Evolutionary conservation across 1,140 invertebrate genomes (phyloP).

Genomic region (Macrobrachium rosenbergii): DNA sequence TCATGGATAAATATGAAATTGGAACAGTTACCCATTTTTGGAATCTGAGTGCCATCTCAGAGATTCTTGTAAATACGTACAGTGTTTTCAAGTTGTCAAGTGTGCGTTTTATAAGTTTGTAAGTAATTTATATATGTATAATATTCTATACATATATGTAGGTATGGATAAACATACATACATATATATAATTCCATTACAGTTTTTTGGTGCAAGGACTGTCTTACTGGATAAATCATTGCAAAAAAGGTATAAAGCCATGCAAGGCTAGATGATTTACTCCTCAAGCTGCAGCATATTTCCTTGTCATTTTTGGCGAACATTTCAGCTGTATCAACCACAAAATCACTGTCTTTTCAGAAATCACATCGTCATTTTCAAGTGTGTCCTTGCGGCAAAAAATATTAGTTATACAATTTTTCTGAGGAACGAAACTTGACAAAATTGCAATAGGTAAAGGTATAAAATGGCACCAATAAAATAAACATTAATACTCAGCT

Average conservation of each 20-base stretch:
- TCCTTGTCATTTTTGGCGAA: background rate
- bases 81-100: background rate
- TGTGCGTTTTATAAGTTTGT: too few relatives aligned
- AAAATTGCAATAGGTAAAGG: conserved; percentile 40
- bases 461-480: conserved; percentile 57
- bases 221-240: conserved; percentile 21
- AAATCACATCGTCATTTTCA: background rate
- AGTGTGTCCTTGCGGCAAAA: conserved; percentile 45
- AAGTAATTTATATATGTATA: background rate
- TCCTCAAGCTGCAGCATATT: conserved; percentile 41
- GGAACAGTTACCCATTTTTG: too few relatives aligned
- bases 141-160: background rate
- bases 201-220: conserved; percentile 31
- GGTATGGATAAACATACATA: conserved; percentile 14
- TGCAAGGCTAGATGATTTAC: conserved; percentile 38
- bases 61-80: conserved; percentile 41
- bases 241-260: conserved; percentile 19
- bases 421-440: conserved; percentile 37
- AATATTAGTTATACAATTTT: conserved; percentile 38
- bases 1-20: background rate
- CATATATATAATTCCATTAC: conserved; percentile 13
- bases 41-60: background rate
- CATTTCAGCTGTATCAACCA: background rate
- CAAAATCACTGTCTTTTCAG: conserved; percentile 7
- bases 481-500: conserved; percentile 40